These are phyloP conservation scores for Danio tinwini DNA, from an alignment of 2,797 vertebrate species.

Conservation along the genomic window DNA sequence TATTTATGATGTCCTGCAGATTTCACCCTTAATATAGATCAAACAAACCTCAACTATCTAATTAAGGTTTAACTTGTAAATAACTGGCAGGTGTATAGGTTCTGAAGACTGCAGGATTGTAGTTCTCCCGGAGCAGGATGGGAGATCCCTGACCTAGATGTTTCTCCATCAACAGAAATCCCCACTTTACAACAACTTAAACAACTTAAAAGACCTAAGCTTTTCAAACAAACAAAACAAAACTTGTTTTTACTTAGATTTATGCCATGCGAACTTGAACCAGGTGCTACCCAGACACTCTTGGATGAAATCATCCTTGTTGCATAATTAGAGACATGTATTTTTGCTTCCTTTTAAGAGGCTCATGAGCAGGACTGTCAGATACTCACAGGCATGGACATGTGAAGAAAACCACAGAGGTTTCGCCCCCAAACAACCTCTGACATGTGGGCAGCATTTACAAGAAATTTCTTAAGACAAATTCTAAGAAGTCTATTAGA, in stretches of 20 bases:
- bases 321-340: slow-evolving; percentile 30
- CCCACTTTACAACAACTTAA: not conserved
- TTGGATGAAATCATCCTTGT: slow-evolving; percentile 21
- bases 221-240: slow-evolving; percentile 6
- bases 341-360: slow-evolving; percentile 25
- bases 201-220: not conserved
- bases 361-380: slow-evolving; percentile 11
- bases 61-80: too few relatives aligned
- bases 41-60: too few relatives aligned
- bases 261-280: slow-evolving; percentile 20
- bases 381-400: slow-evolving; percentile 21
- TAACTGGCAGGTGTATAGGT: too few relatives aligned
- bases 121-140: too few relatives aligned
- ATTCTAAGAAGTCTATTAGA: not conserved
- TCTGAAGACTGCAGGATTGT: too few relatives aligned
- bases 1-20: too few relatives aligned
- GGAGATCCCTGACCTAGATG: too few relatives aligned
- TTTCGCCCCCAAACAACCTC: slow-evolving; percentile 10
- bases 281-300: slow-evolving; percentile 29
- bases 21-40: too few relatives aligned
- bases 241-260: slow-evolving; percentile 4
- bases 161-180: not conserved
- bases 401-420: slow-evolving; percentile 3
- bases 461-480: not conserved
- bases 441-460: not conserved